Conservation (phyloP, 2,797 vertebrate genomes). For the Holocentrus rufus region DNA sequence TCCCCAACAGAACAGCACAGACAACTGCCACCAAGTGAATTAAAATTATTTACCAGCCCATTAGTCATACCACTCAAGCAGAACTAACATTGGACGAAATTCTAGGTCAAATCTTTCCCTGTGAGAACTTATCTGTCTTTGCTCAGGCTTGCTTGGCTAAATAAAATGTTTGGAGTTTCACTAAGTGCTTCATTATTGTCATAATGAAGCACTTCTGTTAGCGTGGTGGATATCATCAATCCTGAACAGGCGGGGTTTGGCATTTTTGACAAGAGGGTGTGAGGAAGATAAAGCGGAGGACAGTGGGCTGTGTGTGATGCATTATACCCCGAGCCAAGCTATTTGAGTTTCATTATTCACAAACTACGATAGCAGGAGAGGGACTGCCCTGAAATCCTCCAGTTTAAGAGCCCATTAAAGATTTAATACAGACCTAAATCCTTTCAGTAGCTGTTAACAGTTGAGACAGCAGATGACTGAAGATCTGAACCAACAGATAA, state of each 20-base stretch:
- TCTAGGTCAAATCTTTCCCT: background rate
- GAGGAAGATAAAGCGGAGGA: conserved; percentile 17
- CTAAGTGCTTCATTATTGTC: background rate
- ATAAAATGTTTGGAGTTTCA: background rate
- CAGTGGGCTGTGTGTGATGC: conserved; percentile 9
- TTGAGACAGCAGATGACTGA: background rate
- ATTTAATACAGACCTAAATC: too few species aligned
- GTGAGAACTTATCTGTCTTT: background rate
- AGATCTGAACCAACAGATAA: background rate
- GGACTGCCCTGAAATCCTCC: too few species aligned
- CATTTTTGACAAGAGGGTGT: conserved; percentile 6
- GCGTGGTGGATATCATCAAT: background rate
- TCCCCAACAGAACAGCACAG: conserved; percentile 6
- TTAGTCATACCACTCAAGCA: background rate
- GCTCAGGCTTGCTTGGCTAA: background rate
- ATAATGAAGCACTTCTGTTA: conserved; percentile 2
- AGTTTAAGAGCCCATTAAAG: too few species aligned
- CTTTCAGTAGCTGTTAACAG: background rate
- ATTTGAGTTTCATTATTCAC: conserved; percentile 20
- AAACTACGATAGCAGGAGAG: conserved; percentile 9
- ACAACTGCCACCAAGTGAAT: conserved; percentile 6
- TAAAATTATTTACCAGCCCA: background rate
- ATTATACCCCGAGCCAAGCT: background rate
- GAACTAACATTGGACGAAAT: background rate
- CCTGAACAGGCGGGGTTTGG: conserved; percentile 10